phyloP scores from a whole-genome alignment of 2,797 vertebrate genomes.

The Lacerta bilineata region DNA sequence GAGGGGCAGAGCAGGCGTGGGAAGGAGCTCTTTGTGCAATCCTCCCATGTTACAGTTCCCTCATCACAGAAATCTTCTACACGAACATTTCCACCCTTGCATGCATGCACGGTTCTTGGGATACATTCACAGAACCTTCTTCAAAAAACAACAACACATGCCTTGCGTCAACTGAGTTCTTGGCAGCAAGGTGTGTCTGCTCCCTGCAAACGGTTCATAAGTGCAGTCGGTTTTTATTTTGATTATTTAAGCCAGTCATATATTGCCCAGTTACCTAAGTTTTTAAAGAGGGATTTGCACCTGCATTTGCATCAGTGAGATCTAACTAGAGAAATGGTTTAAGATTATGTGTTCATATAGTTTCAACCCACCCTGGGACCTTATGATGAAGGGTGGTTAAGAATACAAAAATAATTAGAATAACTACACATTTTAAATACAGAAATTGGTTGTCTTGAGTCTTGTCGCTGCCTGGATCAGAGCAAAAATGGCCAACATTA shows the following conservation, averaged over 20 bases:
- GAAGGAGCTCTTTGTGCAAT: neutral
- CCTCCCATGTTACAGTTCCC: conserved; percentile 8
- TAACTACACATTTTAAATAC: neutral
- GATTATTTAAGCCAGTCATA: neutral
- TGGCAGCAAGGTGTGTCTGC: neutral
- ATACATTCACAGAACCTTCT: neutral
- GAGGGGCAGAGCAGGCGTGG: neutral
- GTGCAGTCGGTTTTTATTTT: neutral
- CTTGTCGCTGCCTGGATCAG: neutral
- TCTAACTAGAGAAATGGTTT: neutral
- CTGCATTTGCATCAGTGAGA: neutral
- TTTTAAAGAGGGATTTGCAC: neutral
- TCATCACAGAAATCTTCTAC: neutral
- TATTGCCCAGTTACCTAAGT: no score
- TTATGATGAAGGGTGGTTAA: no score
- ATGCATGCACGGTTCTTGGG: neutral
- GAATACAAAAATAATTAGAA: no score
- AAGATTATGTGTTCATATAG: no score
- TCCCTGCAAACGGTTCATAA: neutral
- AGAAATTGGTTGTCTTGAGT: neutral
- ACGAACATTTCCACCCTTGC: neutral
- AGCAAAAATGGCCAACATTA: neutral
- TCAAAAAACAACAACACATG: neutral
- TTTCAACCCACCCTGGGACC: no score
- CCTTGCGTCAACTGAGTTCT: neutral